Evolutionary conservation across 2,797 vertebrate genomes (phyloP), one percentile per base, ranked within the genome.

Genomic region (Odontamblyopus rebecca): DNA sequence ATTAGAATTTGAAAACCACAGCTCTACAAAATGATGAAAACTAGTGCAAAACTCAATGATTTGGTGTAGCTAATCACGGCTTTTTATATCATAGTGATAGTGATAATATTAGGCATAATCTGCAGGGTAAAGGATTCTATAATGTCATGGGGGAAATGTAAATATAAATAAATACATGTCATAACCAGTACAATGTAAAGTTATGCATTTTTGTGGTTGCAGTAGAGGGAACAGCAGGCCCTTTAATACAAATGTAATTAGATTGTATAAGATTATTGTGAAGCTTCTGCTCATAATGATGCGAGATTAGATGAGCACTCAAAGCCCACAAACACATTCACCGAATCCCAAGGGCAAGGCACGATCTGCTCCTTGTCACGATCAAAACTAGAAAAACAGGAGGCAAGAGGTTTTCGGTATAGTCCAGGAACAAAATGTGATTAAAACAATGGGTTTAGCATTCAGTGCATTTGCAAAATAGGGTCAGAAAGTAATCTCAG

Each of bases 301-400:
- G 71, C 71, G 68, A 88, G 87, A 91, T 90, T 84, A 89, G 83
- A 91, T 89, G 82, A 85, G 66, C 82, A 78, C 76, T 84, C 63
- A 66, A 51, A 66, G 44, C 26, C 79, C 83, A 82, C 68, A 87
- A 90, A 90, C 81, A 88, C 72, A 85, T 85, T 83, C 76, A 85
- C 66, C 61, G 80, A 68, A 67, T 87, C 81, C 82, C 81, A 83
- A 84, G 82, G 82, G 83, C 79, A 77, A 64, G 23, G 62, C 48
- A 48, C 63, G 44, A 83, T 83, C 81, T 83, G 69, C 74, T 81
- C 53, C 77, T 62, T 77, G 75, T 75, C 73, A 65, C 69, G 76
- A 77, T 79, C 69, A 84, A 73, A 76, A 54, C 75, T 74, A 56
- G 41, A 62, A 53, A 78, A 88, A 85, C 79, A 87, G 74, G 82